Conservation (phyloP, 2,113 vertebrate species). For the Daboia siamensis region DNA sequence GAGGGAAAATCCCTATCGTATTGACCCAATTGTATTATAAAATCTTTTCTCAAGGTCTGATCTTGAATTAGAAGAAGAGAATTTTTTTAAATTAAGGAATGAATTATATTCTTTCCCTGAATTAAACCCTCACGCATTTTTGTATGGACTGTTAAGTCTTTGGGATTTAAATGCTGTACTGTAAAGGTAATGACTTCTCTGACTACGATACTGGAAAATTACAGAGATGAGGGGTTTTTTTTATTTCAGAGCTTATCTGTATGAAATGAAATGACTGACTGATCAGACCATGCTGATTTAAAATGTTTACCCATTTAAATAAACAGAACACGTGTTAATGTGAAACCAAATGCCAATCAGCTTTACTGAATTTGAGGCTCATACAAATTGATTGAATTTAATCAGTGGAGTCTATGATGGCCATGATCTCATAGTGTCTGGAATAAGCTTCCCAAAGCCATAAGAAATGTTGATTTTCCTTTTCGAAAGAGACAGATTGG, state of each 20-base stretch:
- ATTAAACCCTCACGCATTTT: not conserved
- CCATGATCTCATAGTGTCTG: not conserved
- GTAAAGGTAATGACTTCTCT: not conserved
- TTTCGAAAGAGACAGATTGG: not conserved
- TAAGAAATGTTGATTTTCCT: not conserved
- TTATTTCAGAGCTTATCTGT: not conserved
- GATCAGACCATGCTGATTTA: not conserved
- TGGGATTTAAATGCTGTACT: not conserved
- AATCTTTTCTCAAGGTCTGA: conserved; percentile 55
- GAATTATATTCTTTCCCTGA: conserved; percentile 42
- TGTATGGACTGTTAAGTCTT: not conserved
- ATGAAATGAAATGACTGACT: not conserved
- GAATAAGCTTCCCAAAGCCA: not conserved
- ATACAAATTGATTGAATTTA: not conserved
- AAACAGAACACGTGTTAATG: not conserved
- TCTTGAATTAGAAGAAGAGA: conserved; percentile 53
- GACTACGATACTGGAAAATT: not conserved
- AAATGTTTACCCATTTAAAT: not conserved
- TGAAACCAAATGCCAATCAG: not conserved
- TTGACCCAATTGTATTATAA: conserved; percentile 44
- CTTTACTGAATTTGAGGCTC: not conserved
- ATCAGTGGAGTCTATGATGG: not conserved
- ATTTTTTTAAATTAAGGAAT: conserved; percentile 53
- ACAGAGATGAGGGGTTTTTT: not conserved
- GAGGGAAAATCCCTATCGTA: not conserved